Evolutionary conservation across 2,888 invertebrate genomes (phyloP).

Genomic region (Eupithecia dodoneata): DNA sequence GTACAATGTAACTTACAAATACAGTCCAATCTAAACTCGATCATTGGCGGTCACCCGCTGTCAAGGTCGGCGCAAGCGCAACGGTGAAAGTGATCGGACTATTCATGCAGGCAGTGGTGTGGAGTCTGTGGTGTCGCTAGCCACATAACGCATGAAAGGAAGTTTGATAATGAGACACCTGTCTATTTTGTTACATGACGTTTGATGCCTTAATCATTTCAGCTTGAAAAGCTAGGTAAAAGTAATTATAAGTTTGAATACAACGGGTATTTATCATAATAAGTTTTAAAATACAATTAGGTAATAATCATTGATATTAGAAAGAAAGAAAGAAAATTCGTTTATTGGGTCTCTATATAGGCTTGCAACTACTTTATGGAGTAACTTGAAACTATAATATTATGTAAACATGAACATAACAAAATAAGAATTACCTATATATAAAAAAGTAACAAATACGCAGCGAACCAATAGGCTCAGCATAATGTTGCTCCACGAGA

Average conservation of each 20-base stretch:
- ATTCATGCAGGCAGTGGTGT: neutral
- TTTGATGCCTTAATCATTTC: neutral
- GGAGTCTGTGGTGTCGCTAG: constrained; percentile 16
- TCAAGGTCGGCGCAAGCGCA: constrained; percentile 59
- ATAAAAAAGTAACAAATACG: too few species aligned
- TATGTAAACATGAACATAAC: too few species aligned
- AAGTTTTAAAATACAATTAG: too few species aligned
- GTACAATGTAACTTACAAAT: constrained; percentile 23
- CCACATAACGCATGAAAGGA: constrained; percentile 13
- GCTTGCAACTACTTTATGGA: too few species aligned
- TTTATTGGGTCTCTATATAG: too few species aligned
- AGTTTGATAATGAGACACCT: neutral
- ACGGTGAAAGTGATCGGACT: constrained; percentile 54
- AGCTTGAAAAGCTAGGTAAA: neutral
- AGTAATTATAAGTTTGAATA: too few species aligned
- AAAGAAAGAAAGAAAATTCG: too few species aligned
- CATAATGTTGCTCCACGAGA: too few species aligned
- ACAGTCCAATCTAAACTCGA: constrained; percentile 44
- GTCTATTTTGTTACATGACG: neutral
- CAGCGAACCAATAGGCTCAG: too few species aligned
- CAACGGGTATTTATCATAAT: too few species aligned
- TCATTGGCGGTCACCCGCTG: constrained; percentile 54
- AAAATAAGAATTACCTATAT: too few species aligned
- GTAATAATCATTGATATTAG: neutral
- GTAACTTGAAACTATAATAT: too few species aligned